Evolutionary conservation across 2,797 vertebrate genomes (phyloP).

Genomic region (Cichlasoma orientale): DNA sequence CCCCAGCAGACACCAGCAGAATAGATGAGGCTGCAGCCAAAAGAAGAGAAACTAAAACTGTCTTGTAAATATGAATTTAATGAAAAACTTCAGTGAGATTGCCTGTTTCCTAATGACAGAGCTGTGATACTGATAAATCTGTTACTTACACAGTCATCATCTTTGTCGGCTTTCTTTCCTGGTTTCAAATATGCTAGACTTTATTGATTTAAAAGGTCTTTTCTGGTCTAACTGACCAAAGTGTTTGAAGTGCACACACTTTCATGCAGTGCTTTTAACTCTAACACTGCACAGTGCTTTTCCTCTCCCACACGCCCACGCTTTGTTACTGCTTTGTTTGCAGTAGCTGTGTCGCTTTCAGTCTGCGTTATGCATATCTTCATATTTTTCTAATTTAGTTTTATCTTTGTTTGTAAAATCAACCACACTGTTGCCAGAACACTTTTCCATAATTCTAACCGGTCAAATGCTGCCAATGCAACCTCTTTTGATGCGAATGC

Average conservation of each 20-base stretch:
- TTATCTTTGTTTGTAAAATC: background rate
- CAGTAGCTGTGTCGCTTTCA: background rate
- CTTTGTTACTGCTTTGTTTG: background rate
- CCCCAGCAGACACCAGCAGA: too few relatives aligned
- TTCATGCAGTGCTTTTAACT: background rate
- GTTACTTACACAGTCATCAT: background rate
- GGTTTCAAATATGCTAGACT: background rate
- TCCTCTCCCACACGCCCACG: background rate
- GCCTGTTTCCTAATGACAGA: background rate
- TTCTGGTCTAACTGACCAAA: background rate
- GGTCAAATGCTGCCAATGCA: background rate
- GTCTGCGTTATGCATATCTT: background rate
- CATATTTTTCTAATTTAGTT: background rate
- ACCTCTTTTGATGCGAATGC: background rate
- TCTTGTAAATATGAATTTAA: too few relatives aligned
- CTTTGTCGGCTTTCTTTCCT: rapidly evolving
- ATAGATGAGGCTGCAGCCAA: too few relatives aligned
- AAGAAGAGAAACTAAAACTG: too few relatives aligned
- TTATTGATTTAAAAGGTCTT: background rate
- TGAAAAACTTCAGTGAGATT: background rate
- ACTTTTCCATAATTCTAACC: background rate
- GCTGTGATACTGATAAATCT: background rate
- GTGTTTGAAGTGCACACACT: background rate
- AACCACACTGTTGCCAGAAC: too few relatives aligned
- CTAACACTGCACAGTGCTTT: background rate